Percentiles rank a stretch among this genome's conserved stretches.
Conservation (phyloP, 2,888 invertebrate species). For the Monoplex corrugatus region DNA sequence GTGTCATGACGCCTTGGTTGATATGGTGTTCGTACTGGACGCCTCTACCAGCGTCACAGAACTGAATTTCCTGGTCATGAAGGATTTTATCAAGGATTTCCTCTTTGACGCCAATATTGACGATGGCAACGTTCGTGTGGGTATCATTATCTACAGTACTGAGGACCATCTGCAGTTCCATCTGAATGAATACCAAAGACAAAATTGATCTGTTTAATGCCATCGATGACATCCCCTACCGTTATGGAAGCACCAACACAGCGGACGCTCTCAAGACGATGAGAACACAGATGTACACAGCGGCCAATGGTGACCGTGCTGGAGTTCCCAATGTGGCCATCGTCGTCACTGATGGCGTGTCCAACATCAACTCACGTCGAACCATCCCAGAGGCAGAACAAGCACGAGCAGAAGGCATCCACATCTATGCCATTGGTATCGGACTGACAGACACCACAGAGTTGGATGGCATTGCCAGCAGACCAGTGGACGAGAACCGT, state of each 20-base stretch:
- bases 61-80: conserved; percentile 68
- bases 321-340: conserved; percentile 72
- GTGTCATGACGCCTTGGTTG: conserved; percentile 59
- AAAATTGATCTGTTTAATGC: conserved; percentile 68
- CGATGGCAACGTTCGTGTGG: conserved; percentile 71
- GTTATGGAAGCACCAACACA: conserved; percentile 77
- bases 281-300: conserved; percentile 69
- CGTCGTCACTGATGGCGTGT: conserved; percentile 78
- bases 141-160: conserved; percentile 72
- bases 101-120: conserved; percentile 67
- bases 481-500: conserved; percentile 59
- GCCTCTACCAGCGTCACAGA: conserved; percentile 71
- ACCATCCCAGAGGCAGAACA: conserved; percentile 74
- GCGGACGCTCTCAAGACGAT: conserved; percentile 72
- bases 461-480: conserved; percentile 61
- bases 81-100: conserved; percentile 48
- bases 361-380: conserved; percentile 72
- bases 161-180: conserved; percentile 69
- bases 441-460: conserved; percentile 64
- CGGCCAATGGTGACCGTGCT: conserved; percentile 71
- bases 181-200: conserved; percentile 64
- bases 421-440: conserved; percentile 72
- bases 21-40: conserved; percentile 72
- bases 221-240: conserved; percentile 70
- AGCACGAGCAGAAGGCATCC: conserved; percentile 63